A percentile compares a stretch with the other conserved stretches of the same genome.
These are phyloP conservation scores for Pedicia rivosa DNA, from an alignment of 2,888 invertebrate genomes.

Conservation along the genomic window DNA sequence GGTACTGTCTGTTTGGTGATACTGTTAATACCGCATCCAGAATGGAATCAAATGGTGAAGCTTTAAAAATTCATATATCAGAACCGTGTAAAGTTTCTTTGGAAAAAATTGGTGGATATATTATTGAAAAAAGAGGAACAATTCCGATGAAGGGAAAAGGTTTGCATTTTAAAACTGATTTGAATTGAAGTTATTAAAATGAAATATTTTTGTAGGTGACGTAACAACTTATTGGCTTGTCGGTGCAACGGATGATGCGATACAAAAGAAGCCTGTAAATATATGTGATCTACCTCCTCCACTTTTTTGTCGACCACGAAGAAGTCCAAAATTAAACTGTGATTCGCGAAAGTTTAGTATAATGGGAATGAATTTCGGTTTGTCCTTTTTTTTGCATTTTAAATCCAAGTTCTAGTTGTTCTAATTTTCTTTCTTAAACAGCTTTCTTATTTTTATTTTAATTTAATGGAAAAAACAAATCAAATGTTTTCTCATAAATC, in stretches of 20 bases:
- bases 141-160: conserved; percentile 83
- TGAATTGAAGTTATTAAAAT: no score
- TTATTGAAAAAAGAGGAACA: conserved; percentile 63
- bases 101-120: conserved; percentile 69
- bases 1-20: conserved; percentile 86
- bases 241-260: conserved; percentile 60
- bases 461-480: no score
- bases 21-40: conserved; percentile 85
- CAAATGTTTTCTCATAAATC: no score
- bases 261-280: conserved; percentile 58
- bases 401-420: no score
- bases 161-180: no score
- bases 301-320: conserved; percentile 64
- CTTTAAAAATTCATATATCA: conserved; percentile 77
- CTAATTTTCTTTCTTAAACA: no score
- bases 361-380: conserved; percentile 38
- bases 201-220: no score
- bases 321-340: conserved; percentile 59
- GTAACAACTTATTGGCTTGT: conserved; percentile 30
- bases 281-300: conserved; percentile 60
- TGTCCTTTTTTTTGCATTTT: no score
- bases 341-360: conserved; percentile 66
- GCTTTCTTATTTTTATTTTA: no score
- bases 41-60: conserved; percentile 87
- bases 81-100: conserved; percentile 64